These are phyloP conservation scores for Cottoperca gobio DNA, from an alignment of 2,797 vertebrate species.

Conservation along the genomic window DNA sequence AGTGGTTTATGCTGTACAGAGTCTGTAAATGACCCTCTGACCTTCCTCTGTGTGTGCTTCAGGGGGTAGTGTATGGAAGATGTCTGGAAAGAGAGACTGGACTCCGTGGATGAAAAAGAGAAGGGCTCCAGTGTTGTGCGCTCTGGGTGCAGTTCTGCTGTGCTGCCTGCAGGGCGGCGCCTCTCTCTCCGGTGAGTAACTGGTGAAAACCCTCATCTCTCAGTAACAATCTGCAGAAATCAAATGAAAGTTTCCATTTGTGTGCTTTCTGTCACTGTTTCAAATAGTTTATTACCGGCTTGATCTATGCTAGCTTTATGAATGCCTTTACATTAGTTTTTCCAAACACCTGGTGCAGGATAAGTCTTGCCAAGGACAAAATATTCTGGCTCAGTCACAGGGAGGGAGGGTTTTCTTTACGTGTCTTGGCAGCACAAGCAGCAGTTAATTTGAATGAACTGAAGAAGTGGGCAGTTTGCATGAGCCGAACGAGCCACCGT, in stretches of 20 bases:
- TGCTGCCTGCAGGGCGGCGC: conserved; percentile 80
- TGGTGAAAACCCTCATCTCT: background rate
- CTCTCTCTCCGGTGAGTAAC: conserved; percentile 74
- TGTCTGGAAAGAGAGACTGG: conserved; percentile 82
- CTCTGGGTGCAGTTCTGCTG: conserved; percentile 79
- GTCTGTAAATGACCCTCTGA: conserved; percentile 44
- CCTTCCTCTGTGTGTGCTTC: conserved; percentile 54
- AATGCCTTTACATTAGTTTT: conserved; percentile 41
- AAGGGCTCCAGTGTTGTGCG: conserved; percentile 78
- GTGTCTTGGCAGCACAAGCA: conserved; percentile 59
- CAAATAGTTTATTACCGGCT: background rate
- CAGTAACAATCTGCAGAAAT: background rate
- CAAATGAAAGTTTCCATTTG: background rate
- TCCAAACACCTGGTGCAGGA: conserved; percentile 60
- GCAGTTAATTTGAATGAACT: conserved; percentile 64
- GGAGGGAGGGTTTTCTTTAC: conserved; percentile 52
- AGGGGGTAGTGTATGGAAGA: conserved; percentile 86
- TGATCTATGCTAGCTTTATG: conserved; percentile 4
- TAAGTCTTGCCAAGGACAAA: conserved; percentile 47
- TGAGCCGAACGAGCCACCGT: conserved; percentile 15
- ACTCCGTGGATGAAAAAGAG: conserved; percentile 83
- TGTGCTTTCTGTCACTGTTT: background rate
- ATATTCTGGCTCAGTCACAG: conserved; percentile 47
- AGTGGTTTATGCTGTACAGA: conserved; percentile 11
- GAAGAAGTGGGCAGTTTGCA: conserved; percentile 38